Base-by-base conservation (phyloP, 1,140 invertebrate genomes). In the Drosophila bocki region DNA sequence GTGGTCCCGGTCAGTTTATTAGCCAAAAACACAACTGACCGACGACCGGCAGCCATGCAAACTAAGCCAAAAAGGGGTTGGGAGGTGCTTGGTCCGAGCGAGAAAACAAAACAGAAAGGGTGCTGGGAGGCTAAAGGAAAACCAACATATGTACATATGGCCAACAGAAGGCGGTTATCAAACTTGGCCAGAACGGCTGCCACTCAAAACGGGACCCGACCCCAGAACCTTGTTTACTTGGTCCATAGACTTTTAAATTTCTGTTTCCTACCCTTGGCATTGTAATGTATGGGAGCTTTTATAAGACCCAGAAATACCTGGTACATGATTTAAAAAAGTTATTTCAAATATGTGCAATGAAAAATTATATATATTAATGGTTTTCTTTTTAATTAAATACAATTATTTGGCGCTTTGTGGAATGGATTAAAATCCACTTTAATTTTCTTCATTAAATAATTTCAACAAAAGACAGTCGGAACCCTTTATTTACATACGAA, bases 1-100 rank as follows among this genome's bases (percentile, higher is more conserved):
- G 51, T 59, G 39, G 62, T 58, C 26, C 39, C 42, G 47, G 58
- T 13, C 64, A 80, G 81, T 77, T 80, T 85, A 84, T 84, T 84
- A 78, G 81, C 60, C 74, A 22, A 59, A 63, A 63, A 80, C 68
- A 70, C 68, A 50, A 61, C 57, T 39, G 69, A 32, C 33, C 51
- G 13, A 39, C 51, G 33, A 29, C 60, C 75, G 63, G 47, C 41
- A 64, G 57, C 50, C 50, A 77, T 84, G 77, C 62, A 67, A 82
- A 63, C 67, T 63, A 50, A 70, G 82, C 51, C 39, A 54, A 58
- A 44, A 78, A 53, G 22, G 41, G 32, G 22, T 13, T 3, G n/a
- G 17, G 44, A 56, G 67, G 32, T 60, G 17, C 44, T 29, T n/a
- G 33, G 54, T 4, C n/a, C 19, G 0, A 22, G 12, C 33, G 51